Percentiles rank a stretch among this genome's conserved stretches.
phyloP scores from a whole-genome alignment of 2,888 invertebrate species.

The Aphrophora alni region DNA sequence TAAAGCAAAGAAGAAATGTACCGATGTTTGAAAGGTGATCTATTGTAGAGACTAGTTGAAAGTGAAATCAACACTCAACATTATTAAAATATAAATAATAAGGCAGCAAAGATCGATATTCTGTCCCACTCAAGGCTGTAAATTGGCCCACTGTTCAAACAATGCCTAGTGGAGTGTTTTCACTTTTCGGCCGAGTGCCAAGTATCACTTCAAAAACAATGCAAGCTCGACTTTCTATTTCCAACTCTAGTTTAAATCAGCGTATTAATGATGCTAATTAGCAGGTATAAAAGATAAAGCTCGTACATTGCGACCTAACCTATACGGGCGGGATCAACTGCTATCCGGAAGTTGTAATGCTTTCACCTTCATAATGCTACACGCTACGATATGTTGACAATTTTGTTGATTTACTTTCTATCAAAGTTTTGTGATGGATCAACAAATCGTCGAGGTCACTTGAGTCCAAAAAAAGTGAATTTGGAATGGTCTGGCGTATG shows the following conservation, averaged over 20 bases:
- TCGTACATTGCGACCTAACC: neutral
- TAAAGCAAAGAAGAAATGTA: too few relatives aligned
- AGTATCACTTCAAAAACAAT: conserved; percentile 3
- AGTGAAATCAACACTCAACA: neutral
- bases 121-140: neutral
- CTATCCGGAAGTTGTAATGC: too few relatives aligned
- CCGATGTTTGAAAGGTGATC: neutral
- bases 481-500: too few relatives aligned
- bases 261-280: neutral
- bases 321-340: neutral
- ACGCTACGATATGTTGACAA: too few relatives aligned
- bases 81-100: too few relatives aligned
- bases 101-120: neutral
- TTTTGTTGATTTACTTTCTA: too few relatives aligned
- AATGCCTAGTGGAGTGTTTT: neutral
- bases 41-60: neutral
- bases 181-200: conserved; percentile 2
- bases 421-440: too few relatives aligned
- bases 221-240: neutral
- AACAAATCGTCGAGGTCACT: too few relatives aligned
- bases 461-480: too few relatives aligned
- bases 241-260: neutral
- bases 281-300: neutral
- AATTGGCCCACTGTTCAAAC: neutral
- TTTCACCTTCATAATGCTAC: too few relatives aligned